A percentile compares a stretch with the other conserved stretches of the same genome.
Evolutionary conservation across 2,113 vertebrate species (phyloP).

Genomic region (Tapirus terrestris): DNA sequence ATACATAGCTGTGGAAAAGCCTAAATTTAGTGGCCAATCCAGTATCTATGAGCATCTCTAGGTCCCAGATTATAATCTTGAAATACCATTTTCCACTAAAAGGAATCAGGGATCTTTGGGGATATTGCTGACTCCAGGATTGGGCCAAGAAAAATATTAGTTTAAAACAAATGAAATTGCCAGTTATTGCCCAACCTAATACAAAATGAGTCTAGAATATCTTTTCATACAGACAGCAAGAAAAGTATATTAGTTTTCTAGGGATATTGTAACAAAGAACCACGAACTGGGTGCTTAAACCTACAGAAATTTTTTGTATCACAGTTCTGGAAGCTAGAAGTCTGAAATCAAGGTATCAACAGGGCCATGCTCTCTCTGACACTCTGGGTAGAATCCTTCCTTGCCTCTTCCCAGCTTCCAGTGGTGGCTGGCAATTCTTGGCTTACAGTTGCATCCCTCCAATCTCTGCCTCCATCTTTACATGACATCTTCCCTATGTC

Average conservation of each 20-base stretch:
- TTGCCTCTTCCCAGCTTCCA: not conserved
- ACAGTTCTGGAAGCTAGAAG: not conserved
- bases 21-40: not conserved
- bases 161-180: conserved; percentile 32
- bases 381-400: not conserved
- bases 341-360: not conserved
- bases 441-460: not conserved
- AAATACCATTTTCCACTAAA: not conserved
- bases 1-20: not conserved
- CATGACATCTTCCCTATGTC: not conserved
- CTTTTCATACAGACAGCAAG: not conserved
- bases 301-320: not conserved
- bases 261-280: too few species aligned
- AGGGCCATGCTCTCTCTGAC: not conserved
- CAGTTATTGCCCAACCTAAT: not conserved
- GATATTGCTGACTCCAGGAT: not conserved
- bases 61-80: not conserved
- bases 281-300: not conserved
- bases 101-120: not conserved
- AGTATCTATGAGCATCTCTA: not conserved
- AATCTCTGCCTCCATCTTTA: not conserved
- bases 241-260: not conserved
- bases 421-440: not conserved
- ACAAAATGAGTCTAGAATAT: not conserved
- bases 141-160: not conserved